phyloP scores from a whole-genome alignment of 2,113 vertebrate genomes.

The Peromyscus polionotus region DNA sequence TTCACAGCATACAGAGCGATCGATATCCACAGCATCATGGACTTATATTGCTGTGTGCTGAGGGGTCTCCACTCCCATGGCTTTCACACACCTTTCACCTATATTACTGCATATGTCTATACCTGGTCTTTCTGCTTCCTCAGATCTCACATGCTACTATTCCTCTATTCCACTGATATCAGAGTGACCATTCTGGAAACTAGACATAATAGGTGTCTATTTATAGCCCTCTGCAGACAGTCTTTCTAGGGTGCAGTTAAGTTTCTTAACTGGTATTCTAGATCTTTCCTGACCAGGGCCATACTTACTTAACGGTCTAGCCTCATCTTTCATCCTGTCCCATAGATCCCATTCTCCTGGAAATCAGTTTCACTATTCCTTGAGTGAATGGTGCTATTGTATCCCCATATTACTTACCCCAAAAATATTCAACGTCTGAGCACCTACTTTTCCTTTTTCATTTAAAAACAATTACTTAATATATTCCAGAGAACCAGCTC shows the following conservation, averaged over 20 bases:
- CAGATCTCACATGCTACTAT: neutral
- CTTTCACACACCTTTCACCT: neutral
- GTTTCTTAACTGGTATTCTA: neutral
- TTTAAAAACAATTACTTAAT: conserved; percentile 55
- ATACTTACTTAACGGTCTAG: neutral
- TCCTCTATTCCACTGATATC: neutral
- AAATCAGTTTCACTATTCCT: neutral
- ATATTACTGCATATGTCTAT: neutral
- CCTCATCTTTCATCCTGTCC: neutral
- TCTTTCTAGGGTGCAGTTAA: neutral
- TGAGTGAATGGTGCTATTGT: neutral
- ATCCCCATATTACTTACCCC: neutral
- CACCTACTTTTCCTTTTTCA: neutral
- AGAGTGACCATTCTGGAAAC: neutral
- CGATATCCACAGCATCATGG: too few species aligned
- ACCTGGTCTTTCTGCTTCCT: neutral
- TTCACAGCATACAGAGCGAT: too few species aligned
- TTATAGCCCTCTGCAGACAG: neutral
- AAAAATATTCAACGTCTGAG: neutral
- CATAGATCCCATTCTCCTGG: neutral
- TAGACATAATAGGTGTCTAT: neutral
- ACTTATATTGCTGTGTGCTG: too few species aligned
- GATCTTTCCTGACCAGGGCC: neutral
- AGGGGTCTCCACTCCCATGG: neutral
- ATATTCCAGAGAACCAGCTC: conserved; percentile 45